These are phyloP conservation scores for Syngnathoides biaculeatus DNA, from an alignment of 2,113 vertebrate genomes.

Conservation along the genomic window DNA sequence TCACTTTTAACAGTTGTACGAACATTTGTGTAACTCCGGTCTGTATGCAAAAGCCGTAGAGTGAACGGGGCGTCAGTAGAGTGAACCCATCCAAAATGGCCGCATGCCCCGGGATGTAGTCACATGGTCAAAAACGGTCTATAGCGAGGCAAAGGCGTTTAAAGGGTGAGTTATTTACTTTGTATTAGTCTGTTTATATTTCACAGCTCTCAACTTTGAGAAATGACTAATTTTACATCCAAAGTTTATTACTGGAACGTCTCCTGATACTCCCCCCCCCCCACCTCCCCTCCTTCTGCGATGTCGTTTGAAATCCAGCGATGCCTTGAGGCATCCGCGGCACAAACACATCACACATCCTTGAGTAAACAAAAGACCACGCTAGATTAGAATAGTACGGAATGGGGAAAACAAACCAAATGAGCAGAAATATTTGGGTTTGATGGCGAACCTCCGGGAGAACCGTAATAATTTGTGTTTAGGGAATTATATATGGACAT, in stretches of 20 bases:
- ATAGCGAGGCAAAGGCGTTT: too few relatives aligned
- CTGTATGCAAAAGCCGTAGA: too few relatives aligned
- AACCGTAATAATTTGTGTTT: slow-evolving; percentile 19
- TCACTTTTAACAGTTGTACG: too few relatives aligned
- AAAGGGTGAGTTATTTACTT: slow-evolving; percentile 16
- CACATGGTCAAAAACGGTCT: too few relatives aligned
- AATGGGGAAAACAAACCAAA: slow-evolving; percentile 32
- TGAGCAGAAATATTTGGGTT: slow-evolving; percentile 40
- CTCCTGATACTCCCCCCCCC: slow-evolving; percentile 14
- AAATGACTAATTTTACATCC: slow-evolving; percentile 30
- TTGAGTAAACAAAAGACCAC: slow-evolving; percentile 38
- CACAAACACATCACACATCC: slow-evolving; percentile 34
- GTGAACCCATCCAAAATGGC: too few relatives aligned
- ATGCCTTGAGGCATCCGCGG: slow-evolving; percentile 32
- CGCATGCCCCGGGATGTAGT: too few relatives aligned
- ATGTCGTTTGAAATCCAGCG: slow-evolving; percentile 11
- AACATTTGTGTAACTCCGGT: too few relatives aligned
- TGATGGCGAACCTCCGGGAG: slow-evolving; percentile 24
- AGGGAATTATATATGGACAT: slow-evolving; percentile 31
- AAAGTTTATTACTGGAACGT: slow-evolving; percentile 11
- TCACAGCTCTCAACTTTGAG: slow-evolving; percentile 14
- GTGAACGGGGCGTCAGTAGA: too few relatives aligned
- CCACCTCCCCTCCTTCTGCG: background rate
- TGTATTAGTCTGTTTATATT: slow-evolving; percentile 7
- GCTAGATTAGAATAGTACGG: slow-evolving; percentile 16